Evolutionary conservation across 2,797 vertebrate genomes (phyloP).

Genomic region (Linurgus olivaceus): DNA sequence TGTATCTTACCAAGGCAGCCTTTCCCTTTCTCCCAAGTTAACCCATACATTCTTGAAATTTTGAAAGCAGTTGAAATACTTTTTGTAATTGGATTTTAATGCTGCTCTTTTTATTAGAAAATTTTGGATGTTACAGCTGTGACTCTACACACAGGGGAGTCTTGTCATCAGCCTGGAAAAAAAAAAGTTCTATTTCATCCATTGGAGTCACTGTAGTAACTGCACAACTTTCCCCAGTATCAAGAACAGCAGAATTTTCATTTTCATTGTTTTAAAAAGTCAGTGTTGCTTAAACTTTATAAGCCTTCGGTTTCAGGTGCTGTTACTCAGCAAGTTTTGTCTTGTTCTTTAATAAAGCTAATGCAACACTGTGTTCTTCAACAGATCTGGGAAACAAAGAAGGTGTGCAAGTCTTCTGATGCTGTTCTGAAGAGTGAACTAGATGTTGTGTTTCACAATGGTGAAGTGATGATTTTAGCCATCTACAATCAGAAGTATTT

Average conservation of each 20-base stretch:
- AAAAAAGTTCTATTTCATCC: background rate
- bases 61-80: background rate
- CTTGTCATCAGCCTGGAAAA: background rate
- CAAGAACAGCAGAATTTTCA: background rate
- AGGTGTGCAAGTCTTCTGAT: constrained; percentile 89
- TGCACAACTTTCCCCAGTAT: background rate
- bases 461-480: constrained; percentile 82
- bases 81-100: background rate
- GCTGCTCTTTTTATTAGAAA: background rate
- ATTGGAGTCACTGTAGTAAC: background rate
- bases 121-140: background rate
- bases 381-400: constrained; percentile 92
- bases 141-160: background rate
- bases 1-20: background rate
- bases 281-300: background rate
- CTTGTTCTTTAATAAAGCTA: background rate
- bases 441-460: constrained; percentile 82
- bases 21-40: background rate
- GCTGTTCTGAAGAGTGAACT: constrained; percentile 87
- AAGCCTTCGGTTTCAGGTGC: background rate
- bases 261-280: background rate
- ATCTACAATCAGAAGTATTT: constrained; percentile 87
- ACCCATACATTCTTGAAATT: background rate
- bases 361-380: constrained; percentile 9
- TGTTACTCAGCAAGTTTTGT: background rate